Conservation (phyloP, 2,113 vertebrate genomes). For the Macrotis lagotis region DNA sequence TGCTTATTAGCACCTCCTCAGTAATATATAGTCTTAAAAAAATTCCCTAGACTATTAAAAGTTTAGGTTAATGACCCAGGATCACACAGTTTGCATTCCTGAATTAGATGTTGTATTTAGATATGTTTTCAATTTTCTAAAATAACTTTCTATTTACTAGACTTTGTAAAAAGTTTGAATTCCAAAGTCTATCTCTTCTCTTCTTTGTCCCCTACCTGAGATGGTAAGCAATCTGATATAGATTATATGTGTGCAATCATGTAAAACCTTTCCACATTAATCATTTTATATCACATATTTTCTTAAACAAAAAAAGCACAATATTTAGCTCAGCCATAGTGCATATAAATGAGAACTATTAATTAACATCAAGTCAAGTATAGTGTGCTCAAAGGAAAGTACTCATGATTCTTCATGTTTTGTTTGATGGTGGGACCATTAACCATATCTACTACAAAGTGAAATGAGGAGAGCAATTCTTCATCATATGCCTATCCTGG, state of each 20-base stretch:
- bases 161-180: background rate
- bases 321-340: background rate
- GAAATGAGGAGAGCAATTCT: background rate
- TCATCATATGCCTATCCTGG: background rate
- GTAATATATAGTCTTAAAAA: background rate
- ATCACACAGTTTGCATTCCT: background rate
- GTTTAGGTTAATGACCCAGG: background rate
- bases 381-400: background rate
- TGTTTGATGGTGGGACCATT: background rate
- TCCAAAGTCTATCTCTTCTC: background rate
- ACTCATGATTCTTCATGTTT: background rate
- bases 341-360: background rate
- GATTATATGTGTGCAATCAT: background rate
- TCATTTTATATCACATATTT: background rate
- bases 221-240: background rate
- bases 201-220: background rate
- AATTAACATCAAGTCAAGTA: background rate
- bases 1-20: background rate
- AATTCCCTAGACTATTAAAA: background rate
- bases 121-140: too few species aligned
- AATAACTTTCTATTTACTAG: too few species aligned
- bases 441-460: background rate
- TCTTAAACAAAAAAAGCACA: background rate
- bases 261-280: background rate
- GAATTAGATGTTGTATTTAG: background rate